These are phyloP conservation scores for Noturus placidus DNA, from an alignment of 2,113 vertebrate species.

Conservation along the genomic window DNA sequence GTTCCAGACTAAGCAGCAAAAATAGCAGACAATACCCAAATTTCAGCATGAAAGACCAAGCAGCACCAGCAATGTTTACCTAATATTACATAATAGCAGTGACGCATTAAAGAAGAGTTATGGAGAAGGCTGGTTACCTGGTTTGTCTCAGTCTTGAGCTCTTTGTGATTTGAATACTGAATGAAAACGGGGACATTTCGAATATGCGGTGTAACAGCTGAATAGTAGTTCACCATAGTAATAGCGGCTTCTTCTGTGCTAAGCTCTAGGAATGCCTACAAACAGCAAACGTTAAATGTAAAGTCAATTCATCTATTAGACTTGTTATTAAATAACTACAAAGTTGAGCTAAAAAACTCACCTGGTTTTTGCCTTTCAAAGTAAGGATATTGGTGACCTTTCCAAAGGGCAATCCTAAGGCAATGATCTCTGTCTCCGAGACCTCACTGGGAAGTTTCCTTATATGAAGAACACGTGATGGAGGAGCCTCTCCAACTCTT, in stretches of 20 bases:
- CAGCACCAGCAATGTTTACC: neutral
- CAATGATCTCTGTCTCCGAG: conserved; percentile 95
- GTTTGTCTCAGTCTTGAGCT: conserved; percentile 94
- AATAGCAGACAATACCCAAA: conserved; percentile 78
- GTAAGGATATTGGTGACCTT: conserved; percentile 98
- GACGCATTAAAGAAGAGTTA: neutral
- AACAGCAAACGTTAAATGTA: conserved; percentile 46
- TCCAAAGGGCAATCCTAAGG: conserved; percentile 93
- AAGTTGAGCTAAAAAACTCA: conserved; percentile 58
- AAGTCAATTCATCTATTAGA: neutral
- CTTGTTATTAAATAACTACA: neutral
- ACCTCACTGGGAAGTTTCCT: conserved; percentile 94
- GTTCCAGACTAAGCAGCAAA: conserved; percentile 83
- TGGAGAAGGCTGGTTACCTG: conserved; percentile 72
- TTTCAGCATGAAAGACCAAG: neutral
- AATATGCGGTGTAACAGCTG: conserved; percentile 88
- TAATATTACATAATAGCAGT: neutral
- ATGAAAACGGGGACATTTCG: conserved; percentile 94
- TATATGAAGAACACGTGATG: conserved; percentile 96
- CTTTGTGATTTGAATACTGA: conserved; percentile 98
- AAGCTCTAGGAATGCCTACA: conserved; percentile 93
- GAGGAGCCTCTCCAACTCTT: conserved; percentile 82
- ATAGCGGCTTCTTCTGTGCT: conserved; percentile 94
- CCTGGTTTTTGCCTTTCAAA: conserved; percentile 98
- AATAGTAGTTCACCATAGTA: conserved; percentile 97